A percentile compares a stretch with the other conserved stretches of the same genome.
phyloP scores from a whole-genome alignment of 2,888 invertebrate genomes.

The Athalia rosae region DNA sequence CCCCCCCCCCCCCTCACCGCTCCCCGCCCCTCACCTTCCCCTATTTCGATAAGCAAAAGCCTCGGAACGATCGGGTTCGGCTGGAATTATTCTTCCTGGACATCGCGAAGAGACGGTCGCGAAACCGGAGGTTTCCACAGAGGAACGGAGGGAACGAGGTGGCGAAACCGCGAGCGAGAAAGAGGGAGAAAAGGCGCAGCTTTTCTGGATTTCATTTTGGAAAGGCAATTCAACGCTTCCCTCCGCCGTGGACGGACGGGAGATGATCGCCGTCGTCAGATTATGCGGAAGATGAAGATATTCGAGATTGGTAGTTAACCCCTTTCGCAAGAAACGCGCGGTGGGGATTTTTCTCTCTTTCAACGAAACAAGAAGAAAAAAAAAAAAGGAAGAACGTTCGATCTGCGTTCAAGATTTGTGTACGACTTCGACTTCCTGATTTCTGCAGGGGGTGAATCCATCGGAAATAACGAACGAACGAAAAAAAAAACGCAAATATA shows the following conservation, averaged over 20 bases:
- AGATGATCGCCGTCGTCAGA: constrained; percentile 12
- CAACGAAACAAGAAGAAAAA: constrained; percentile 3
- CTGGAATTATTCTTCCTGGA: neutral
- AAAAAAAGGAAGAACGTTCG: constrained; percentile 3
- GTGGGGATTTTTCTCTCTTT: neutral
- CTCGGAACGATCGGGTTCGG: neutral
- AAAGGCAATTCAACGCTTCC: constrained; percentile 9
- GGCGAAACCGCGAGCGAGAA: neutral
- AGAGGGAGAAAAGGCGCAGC: neutral
- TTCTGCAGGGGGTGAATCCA: neutral
- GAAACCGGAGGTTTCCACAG: neutral
- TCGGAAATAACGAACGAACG: too few relatives aligned
- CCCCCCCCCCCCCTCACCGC: too few relatives aligned
- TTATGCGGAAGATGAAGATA: constrained; percentile 21
- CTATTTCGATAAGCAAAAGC: constrained; percentile 8
- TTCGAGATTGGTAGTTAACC: constrained; percentile 31
- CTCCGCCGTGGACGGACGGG: neutral
- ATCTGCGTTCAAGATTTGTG: constrained; percentile 14
- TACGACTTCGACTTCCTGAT: too few relatives aligned
- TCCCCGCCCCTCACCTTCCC: too few relatives aligned
- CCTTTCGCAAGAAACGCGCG: neutral
- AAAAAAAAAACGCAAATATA: constrained; percentile 1
- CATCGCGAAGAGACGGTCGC: neutral
- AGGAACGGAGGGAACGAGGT: neutral
- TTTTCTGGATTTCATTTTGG: constrained; percentile 27